Conservation (phyloP, 2,888 invertebrate species). For the Acanthosoma haemorrhoidale region DNA sequence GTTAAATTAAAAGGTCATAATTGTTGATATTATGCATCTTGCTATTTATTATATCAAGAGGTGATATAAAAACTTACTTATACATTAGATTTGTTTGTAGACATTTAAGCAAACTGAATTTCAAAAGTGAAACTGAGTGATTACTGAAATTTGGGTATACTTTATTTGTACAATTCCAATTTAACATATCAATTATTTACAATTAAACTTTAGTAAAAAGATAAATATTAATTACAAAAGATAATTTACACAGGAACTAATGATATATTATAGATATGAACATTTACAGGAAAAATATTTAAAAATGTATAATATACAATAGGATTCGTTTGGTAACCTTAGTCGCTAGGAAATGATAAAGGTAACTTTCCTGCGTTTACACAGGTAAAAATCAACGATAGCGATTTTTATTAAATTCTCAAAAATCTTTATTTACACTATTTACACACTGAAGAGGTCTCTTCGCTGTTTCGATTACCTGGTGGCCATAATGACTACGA, state of each 20-base stretch:
- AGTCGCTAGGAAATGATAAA: background rate
- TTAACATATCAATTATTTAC: background rate
- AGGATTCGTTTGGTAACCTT: background rate
- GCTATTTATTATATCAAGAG: too few relatives aligned
- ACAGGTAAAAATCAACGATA: background rate
- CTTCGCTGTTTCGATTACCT: background rate
- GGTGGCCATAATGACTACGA: background rate
- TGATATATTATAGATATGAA: background rate
- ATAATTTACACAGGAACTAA: background rate
- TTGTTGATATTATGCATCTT: too few relatives aligned
- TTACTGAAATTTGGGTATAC: too few relatives aligned
- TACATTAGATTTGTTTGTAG: too few relatives aligned
- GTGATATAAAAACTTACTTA: too few relatives aligned
- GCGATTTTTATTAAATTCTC: background rate
- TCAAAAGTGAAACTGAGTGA: too few relatives aligned
- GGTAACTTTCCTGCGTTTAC: background rate
- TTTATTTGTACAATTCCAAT: background rate
- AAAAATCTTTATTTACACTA: conserved; percentile 10
- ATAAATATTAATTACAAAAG: background rate
- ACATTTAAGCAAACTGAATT: too few relatives aligned
- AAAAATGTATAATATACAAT: too few relatives aligned
- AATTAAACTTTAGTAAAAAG: background rate
- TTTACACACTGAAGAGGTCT: background rate
- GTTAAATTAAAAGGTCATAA: too few relatives aligned
- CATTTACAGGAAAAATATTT: conserved; percentile 1